Evolutionary conservation across 2,797 vertebrate species (phyloP).

Genomic region (Somateria mollissima): DNA sequence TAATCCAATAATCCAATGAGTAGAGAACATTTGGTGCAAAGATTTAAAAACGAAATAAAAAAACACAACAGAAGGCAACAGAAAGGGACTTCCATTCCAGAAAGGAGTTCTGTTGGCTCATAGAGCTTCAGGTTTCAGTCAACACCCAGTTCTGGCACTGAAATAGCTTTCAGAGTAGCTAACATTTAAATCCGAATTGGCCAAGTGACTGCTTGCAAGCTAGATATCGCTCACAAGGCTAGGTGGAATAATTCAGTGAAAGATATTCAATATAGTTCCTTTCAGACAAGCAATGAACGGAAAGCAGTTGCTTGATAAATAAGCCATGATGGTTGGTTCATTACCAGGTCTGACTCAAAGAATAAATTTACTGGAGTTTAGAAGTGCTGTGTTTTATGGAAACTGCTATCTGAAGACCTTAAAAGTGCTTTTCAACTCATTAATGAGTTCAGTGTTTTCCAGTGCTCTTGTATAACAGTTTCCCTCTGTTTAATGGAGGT

Average conservation of each 20-base stretch:
- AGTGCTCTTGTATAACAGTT: background rate
- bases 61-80: rapidly evolving
- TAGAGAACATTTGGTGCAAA: background rate
- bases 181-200: background rate
- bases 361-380: background rate
- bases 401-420: background rate
- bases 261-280: background rate
- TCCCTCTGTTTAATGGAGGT: background rate
- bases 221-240: background rate
- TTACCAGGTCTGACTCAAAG: background rate
- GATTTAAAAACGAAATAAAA: background rate
- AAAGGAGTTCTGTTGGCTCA: rapidly evolving
- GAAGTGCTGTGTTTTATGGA: background rate
- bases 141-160: background rate
- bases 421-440: background rate
- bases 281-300: background rate
- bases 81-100: background rate
- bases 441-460: background rate
- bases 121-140: background rate
- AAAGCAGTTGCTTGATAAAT: background rate
- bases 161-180: background rate
- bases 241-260: background rate
- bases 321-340: background rate
- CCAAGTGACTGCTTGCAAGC: background rate
- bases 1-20: background rate